phyloP scores from a whole-genome alignment of 2,113 vertebrate species.

The Syngnathus floridae region DNA sequence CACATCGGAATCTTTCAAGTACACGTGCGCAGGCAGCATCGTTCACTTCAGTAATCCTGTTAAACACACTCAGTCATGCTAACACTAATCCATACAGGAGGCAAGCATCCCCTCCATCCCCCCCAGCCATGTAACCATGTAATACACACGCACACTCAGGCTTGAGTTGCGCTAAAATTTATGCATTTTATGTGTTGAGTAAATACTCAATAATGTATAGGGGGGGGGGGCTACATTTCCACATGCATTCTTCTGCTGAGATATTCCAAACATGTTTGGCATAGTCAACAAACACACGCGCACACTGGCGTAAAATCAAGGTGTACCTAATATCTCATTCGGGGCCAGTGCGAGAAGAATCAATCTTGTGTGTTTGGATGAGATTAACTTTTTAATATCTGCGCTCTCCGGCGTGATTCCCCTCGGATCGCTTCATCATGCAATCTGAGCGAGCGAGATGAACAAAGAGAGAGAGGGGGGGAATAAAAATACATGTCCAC shows the following conservation, averaged over 20 bases:
- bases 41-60: slow-evolving; percentile 66
- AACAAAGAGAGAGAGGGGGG: slow-evolving; percentile 1
- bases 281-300: slow-evolving; percentile 1
- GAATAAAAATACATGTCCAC: background rate
- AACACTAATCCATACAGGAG: slow-evolving; percentile 52
- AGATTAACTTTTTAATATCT: slow-evolving; percentile 73
- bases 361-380: slow-evolving; percentile 58
- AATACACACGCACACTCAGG: background rate
- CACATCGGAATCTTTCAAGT: slow-evolving; percentile 32
- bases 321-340: slow-evolving; percentile 42
- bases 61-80: slow-evolving; percentile 51
- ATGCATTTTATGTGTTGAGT: background rate
- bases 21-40: slow-evolving; percentile 18
- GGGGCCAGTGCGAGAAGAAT: slow-evolving; percentile 32
- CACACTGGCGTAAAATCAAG: slow-evolving; percentile 1
- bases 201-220: background rate
- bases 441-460: slow-evolving; percentile 34
- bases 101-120: background rate
- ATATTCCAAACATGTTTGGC: background rate
- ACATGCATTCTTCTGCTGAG: background rate
- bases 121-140: background rate
- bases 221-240: too few species aligned
- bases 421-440: slow-evolving; percentile 52
- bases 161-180: background rate
- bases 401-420: slow-evolving; percentile 60